Conservation (phyloP, 2,888 invertebrate genomes). For the Laothoe populi region DNA sequence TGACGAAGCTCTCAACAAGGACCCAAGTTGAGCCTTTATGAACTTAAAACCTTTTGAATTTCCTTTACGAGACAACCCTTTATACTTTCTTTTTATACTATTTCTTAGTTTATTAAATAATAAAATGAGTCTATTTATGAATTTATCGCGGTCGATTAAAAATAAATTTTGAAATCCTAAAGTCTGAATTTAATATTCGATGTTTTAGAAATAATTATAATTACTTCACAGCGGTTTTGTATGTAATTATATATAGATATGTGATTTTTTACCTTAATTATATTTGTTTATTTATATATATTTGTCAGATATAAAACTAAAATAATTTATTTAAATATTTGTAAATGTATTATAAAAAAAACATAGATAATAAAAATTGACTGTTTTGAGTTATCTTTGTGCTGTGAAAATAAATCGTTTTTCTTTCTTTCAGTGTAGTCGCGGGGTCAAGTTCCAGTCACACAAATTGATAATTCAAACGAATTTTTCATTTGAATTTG, state of each 20-base stretch:
- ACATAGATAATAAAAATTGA: background rate
- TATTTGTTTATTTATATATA: no score
- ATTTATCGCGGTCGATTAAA: background rate
- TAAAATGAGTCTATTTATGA: conserved; percentile 9
- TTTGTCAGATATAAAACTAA: no score
- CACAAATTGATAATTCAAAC: no score
- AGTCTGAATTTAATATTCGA: background rate
- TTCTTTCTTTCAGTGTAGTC: no score
- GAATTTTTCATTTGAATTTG: no score
- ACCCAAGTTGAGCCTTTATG: conserved; percentile 44
- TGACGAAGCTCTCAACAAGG: conserved; percentile 37
- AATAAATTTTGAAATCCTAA: background rate
- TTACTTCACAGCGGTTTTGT: background rate
- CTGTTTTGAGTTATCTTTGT: no score
- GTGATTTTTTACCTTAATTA: background rate
- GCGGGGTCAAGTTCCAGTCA: no score
- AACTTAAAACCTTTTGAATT: conserved; percentile 39
- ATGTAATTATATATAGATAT: background rate
- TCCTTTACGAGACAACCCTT: conserved; percentile 33
- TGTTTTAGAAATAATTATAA: conserved; percentile 7
- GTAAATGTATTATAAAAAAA: background rate
- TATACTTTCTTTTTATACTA: conserved; percentile 28
- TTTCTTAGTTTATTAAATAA: conserved; percentile 17
- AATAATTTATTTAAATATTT: background rate
- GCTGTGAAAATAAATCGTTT: no score